Base-by-base conservation (phyloP, 2,797 vertebrate species). In the Acestrorhynchus altus region DNA sequence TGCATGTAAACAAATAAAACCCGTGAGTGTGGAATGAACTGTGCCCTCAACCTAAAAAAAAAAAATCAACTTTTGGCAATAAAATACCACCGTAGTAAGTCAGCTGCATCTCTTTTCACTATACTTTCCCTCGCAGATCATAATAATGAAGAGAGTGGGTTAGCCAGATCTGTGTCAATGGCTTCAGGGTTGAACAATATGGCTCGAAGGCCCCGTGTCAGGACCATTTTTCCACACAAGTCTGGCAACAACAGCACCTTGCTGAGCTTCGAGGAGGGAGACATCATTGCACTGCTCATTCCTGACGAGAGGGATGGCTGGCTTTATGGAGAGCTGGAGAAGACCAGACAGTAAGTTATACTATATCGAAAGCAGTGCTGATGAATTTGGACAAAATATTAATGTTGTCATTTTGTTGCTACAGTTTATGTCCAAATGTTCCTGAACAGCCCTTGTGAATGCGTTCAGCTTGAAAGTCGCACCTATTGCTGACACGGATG, bases 251-350 rank as follows among this genome's bases (percentile, higher is more conserved):
- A 96, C 88, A 93, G 82, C 88, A 98, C 96, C 0, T 82, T 98
- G 81, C 95, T 99, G 13, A 96, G 96, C 92, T 99, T 99, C 44
- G 91, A 95, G 0, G 96, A 99, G 86, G 97, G 96, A 1, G 98
- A 99, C 8, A 16, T 94, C 86, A 96, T 99, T 87, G 88, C 92
- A 0, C 92, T 99, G 75, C 96, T 99, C 57, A 91, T 98, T 65
- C 93, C 97, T 0, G 96, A 99, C 13, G 97, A 99, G 85, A 96
- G 91, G 66, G 98, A 98, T 0, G 98, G 98, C 11, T 99, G 97
- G 97, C 93, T 99, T 51, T 99, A 99, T 0, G 97, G 98, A 1
- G 96, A 99, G 81, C 91, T 98, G 3, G 95, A 98, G 66, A 81
- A 91, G 78, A 95, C 87, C 44, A 94, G 90, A 91, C 92, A 88